phyloP scores from a whole-genome alignment of 30 jellyfish, hydroid and myxozoan species.

The Aurelia sp. region DNA sequence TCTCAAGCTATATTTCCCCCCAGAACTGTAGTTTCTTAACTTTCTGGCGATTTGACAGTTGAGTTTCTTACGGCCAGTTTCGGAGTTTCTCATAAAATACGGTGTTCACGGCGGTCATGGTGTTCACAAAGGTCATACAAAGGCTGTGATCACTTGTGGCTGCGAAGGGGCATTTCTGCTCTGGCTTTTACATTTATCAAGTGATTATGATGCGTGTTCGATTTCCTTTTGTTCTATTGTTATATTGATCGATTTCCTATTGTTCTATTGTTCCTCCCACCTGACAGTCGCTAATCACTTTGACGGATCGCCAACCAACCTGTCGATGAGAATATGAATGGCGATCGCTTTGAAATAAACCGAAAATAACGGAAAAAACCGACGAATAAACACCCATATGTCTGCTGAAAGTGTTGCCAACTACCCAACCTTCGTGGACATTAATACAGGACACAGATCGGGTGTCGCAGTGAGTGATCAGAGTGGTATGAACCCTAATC shows the following conservation, averaged over 20 bases:
- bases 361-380: neutral
- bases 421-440: slow-evolving; percentile 57
- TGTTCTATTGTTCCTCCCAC: too few relatives aligned
- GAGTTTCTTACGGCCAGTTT: too few relatives aligned
- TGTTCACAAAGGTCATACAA: too few relatives aligned
- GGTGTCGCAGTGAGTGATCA: slow-evolving; percentile 31
- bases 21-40: neutral
- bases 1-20: neutral
- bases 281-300: slow-evolving; percentile 63
- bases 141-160: neutral
- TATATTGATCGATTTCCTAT: neutral
- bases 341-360: slow-evolving; percentile 27
- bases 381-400: slow-evolving; percentile 19
- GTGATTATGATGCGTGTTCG: slow-evolving; percentile 33
- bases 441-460: slow-evolving; percentile 44
- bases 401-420: slow-evolving; percentile 34
- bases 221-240: slow-evolving; percentile 42
- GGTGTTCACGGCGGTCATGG: too few relatives aligned
- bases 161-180: slow-evolving; percentile 52
- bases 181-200: slow-evolving; percentile 6
- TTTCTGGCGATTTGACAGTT: too few relatives aligned
- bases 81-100: too few relatives aligned
- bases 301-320: slow-evolving; percentile 48
- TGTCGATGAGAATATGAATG: slow-evolving; percentile 52
- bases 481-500: slow-evolving; percentile 19